Percentiles rank a stretch among this genome's conserved stretches.
phyloP scores from a whole-genome alignment of 2,888 invertebrate species.

The Nephrotoma flavescens region DNA sequence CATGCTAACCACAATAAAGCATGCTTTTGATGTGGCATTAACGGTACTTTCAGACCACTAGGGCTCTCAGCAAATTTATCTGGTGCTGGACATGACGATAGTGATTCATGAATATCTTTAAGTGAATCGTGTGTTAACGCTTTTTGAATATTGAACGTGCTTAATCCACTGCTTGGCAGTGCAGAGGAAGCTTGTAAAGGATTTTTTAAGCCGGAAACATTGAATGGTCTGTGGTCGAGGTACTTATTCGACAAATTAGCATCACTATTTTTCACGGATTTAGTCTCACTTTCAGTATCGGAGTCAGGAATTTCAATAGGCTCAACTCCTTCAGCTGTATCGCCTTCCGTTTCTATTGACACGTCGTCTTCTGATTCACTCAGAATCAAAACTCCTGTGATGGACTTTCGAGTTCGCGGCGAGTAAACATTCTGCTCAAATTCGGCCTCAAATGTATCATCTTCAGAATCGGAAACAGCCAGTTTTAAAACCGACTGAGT shows the following conservation, averaged over 20 bases:
- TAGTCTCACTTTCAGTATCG: background rate
- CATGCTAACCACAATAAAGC: conserved; percentile 80
- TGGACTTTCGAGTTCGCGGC: conserved; percentile 28
- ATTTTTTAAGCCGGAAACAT: background rate
- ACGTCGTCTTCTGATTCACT: conserved; percentile 10
- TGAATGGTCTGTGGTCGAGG: background rate
- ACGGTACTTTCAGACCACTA: conserved; percentile 40
- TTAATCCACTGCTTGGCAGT: conserved; percentile 36
- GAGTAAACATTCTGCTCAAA: conserved; percentile 22
- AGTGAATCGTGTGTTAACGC: conserved; percentile 55
- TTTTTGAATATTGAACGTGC: conserved; percentile 52
- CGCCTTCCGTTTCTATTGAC: background rate
- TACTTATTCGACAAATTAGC: background rate
- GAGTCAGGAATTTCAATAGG: background rate
- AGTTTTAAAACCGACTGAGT: background rate
- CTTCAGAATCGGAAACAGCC: background rate
- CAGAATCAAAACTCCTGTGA: conserved; percentile 22
- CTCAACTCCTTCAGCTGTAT: background rate
- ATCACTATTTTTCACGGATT: background rate
- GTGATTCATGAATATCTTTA: conserved; percentile 51
- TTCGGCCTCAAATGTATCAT: conserved; percentile 16
- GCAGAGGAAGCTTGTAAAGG: background rate
- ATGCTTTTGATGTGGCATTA: conserved; percentile 74
- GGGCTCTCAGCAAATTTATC: conserved; percentile 43
- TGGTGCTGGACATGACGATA: conserved; percentile 51